Percentiles rank a stretch among this genome's conserved stretches.
Conservation (phyloP, 2,113 vertebrate species). For the Spermophilus dauricus region DNA sequence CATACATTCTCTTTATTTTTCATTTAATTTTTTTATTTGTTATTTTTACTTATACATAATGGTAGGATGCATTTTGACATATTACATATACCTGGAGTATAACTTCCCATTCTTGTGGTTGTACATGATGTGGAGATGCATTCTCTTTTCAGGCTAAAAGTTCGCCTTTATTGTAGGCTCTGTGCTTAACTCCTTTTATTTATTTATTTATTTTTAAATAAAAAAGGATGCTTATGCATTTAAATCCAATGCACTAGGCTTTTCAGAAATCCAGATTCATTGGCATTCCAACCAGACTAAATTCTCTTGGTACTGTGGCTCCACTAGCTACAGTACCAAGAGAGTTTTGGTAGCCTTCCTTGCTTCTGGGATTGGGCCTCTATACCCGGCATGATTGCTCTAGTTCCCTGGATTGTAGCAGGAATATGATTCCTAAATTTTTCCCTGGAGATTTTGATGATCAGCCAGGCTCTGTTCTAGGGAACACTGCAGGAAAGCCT, state of each 20-base stretch:
- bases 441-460: neutral
- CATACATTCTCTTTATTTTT: neutral
- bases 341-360: neutral
- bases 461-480: neutral
- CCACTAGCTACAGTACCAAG: accelerated
- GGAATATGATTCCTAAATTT: neutral
- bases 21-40: no score
- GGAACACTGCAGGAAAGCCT: neutral
- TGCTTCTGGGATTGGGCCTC: neutral
- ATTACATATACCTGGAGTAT: no score
- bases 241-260: neutral
- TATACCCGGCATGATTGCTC: accelerated
- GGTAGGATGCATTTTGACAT: no score
- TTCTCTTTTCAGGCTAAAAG: neutral
- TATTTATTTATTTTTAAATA: neutral
- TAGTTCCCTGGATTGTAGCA: neutral
- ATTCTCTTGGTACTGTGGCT: neutral
- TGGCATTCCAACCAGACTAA: neutral
- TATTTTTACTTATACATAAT: no score
- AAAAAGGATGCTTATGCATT: neutral
- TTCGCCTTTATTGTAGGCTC: neutral
- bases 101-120: no score
- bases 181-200: neutral
- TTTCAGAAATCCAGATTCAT: neutral
- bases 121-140: no score